phyloP scores from a whole-genome alignment of 2,113 vertebrate genomes.

The Paedocypris sp. region DNA sequence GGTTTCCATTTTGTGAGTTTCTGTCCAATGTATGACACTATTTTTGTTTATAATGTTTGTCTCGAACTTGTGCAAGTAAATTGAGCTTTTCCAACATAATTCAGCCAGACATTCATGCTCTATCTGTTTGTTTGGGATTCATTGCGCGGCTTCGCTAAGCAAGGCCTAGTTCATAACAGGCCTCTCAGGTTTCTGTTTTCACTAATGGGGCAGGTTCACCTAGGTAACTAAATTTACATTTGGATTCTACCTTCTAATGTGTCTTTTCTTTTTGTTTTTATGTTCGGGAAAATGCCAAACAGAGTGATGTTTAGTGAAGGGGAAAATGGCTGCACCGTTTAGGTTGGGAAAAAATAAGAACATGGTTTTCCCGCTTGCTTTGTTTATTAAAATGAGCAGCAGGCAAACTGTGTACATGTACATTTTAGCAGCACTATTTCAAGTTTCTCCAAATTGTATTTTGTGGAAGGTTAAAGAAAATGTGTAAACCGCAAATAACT shows the following conservation, averaged over 20 bases:
- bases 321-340: conserved; percentile 9
- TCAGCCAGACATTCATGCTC: background rate
- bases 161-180: conserved; percentile 29
- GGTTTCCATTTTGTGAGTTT: too few species aligned
- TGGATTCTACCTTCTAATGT: conserved; percentile 31
- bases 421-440: conserved; percentile 8
- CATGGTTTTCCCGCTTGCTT: conserved; percentile 17
- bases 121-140: conserved; percentile 8
- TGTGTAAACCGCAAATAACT: too few species aligned
- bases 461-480: too few species aligned
- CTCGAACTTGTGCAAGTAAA: background rate
- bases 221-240: conserved; percentile 42
- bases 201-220: conserved; percentile 39
- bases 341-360: background rate
- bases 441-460: background rate
- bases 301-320: conserved; percentile 9
- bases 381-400: conserved; percentile 43
- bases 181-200: conserved; percentile 59
- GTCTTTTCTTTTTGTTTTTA: conserved; percentile 7
- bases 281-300: conserved; percentile 8
- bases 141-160: background rate
- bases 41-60: too few species aligned
- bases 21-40: too few species aligned
- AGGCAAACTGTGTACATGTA: background rate
- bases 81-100: background rate